Evolutionary conservation across 2,797 vertebrate genomes (phyloP), one percentile per base, ranked within the genome.

Genomic region (Buphagus erythrorhynchus): DNA sequence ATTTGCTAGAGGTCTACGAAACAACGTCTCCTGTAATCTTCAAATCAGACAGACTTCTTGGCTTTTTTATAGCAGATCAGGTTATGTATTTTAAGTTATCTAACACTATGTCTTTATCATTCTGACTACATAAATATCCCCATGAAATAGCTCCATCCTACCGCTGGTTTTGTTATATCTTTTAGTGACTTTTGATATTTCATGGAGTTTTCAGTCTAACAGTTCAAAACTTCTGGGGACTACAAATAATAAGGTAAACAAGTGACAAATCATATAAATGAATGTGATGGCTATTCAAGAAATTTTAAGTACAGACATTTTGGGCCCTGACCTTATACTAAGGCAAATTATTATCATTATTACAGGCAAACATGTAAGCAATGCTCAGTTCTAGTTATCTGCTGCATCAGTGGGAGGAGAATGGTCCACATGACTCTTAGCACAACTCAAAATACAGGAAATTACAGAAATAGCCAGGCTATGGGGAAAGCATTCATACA

Each of bases 401-500:
- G 69, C 33, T 54, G 12, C 58, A 61, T 45, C 76, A 75, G 80
- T 63, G 46, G 38, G 54, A 90, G 69, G 29, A 71, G 35, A 62
- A 46, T 4, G 14, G 25, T 21, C 31, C 55, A 3, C 28, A 10
- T 66, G 90, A 88, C 76, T 74, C 79, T 57, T 21, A 54, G 3
- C 48, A 24, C 45, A 61, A 38, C 54, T 51, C 55, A 24, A 65
- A 65, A 80, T 5, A 0, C 49, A 90, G 80, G 58, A 86, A 92
- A 16, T 40, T 17, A 84, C 0, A 84, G 17, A 72, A 90, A 75
- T 4, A 84, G 46, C 35, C 51, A 73, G 58, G 55, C 31, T 46
- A 42, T 6, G 13, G 52, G 33, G 68, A 66, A 78, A 57, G 35
- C 0, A 0, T 11, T 61, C 19, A 16, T 1, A 5, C 11, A 18